Evolutionary conservation across 2,888 invertebrate genomes (phyloP).

Genomic region (Campoplex capitator): DNA sequence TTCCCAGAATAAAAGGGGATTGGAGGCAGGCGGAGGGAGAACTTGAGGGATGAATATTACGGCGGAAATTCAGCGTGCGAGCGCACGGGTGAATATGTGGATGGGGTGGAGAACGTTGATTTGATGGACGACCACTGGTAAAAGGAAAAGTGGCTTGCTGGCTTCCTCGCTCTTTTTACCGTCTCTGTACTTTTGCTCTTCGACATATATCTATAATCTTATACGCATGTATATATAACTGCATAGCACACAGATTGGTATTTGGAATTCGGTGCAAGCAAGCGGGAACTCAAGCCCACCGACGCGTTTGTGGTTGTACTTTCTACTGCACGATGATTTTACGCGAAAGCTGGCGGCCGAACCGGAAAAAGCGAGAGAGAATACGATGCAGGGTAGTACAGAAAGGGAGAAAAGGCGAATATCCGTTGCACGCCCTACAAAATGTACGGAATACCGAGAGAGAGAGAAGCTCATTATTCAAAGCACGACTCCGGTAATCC

Average conservation of each 20-base stretch:
- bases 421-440: constrained; percentile 16
- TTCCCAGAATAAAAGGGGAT: constrained; percentile 8
- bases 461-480: constrained; percentile 46
- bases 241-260: constrained; percentile 8
- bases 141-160: constrained; percentile 61
- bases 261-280: constrained; percentile 40
- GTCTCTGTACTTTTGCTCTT: constrained; percentile 25
- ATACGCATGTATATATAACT: constrained; percentile 1
- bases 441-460: constrained; percentile 33
- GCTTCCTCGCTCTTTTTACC: constrained; percentile 37
- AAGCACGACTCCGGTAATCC: constrained; percentile 40
- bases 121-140: constrained; percentile 69
- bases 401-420: constrained; percentile 41
- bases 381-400: background rate
- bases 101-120: constrained; percentile 63
- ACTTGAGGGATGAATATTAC: constrained; percentile 56
- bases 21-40: background rate
- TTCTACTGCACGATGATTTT: constrained; percentile 41
- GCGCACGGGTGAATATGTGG: constrained; percentile 32
- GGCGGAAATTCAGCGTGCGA: constrained; percentile 56
- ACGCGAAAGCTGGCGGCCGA: constrained; percentile 36
- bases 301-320: constrained; percentile 49
- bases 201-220: background rate
- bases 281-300: constrained; percentile 25
- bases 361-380: constrained; percentile 32